Conservation (phyloP, 2,888 invertebrate species). For the Frankliniella fusca region DNA sequence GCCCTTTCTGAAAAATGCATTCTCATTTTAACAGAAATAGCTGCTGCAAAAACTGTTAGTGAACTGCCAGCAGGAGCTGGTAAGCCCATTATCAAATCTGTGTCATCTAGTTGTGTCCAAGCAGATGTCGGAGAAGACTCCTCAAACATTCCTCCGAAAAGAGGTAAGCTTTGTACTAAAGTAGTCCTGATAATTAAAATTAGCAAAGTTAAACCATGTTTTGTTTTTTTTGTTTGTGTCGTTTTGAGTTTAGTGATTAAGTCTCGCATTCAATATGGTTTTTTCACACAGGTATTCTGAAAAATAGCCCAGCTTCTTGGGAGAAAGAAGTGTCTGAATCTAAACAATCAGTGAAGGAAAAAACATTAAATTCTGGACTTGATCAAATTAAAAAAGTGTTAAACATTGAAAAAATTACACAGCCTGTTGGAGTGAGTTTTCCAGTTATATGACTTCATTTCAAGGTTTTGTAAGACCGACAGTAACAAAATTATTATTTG, state of each 20-base stretch:
- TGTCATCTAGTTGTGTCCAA: not conserved
- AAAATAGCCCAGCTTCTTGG: not conserved
- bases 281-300: not conserved
- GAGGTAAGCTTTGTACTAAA: not conserved
- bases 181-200: not conserved
- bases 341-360: not conserved
- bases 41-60: slow-evolving; percentile 44
- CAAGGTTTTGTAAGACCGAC: no score
- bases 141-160: not conserved
- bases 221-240: not conserved
- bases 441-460: no score
- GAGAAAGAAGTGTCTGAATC: not conserved
- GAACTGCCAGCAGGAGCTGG: slow-evolving; percentile 54
- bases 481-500: no score
- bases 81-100: slow-evolving; percentile 50
- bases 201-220: no score
- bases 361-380: not conserved
- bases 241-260: not conserved
- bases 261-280: not conserved
- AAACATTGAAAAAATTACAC: not conserved
- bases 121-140: not conserved
- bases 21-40: slow-evolving; percentile 38
- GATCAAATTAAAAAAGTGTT: slow-evolving; percentile 1
- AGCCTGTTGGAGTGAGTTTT: not conserved
- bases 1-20: not conserved